Conservation (phyloP, 2,797 vertebrate genomes). For the Pseudochromis fuscus region DNA sequence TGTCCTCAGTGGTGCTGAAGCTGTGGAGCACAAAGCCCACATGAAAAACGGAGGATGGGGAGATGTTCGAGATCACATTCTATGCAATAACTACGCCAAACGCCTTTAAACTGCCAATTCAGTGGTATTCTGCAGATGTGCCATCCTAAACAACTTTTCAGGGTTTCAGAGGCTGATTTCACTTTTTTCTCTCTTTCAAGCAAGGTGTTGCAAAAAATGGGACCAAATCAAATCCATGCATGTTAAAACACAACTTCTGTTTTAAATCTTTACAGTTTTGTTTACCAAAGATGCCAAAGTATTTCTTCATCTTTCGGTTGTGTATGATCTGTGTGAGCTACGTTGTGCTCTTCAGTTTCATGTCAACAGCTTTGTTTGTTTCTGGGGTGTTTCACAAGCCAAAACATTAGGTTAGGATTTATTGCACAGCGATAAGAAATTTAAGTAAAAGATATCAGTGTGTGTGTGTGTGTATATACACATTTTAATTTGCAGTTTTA, state of each 20-base stretch:
- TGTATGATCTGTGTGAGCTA: slow-evolving; percentile 12
- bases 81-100: slow-evolving; percentile 86
- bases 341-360: not conserved
- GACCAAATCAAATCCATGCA: slow-evolving; percentile 28
- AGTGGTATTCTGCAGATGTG: slow-evolving; percentile 39
- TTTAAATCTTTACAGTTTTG: not conserved
- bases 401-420: slow-evolving; percentile 36
- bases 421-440: not conserved
- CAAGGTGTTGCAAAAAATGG: slow-evolving; percentile 26
- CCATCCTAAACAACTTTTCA: slow-evolving; percentile 52
- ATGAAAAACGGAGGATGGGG: slow-evolving; percentile 88
- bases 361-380: slow-evolving; percentile 20
- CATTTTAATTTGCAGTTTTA: not conserved
- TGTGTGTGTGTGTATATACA: not conserved
- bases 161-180: slow-evolving; percentile 28
- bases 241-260: not conserved
- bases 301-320: slow-evolving; percentile 1
- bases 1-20: slow-evolving; percentile 50
- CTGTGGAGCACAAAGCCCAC: slow-evolving; percentile 78
- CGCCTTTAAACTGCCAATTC: slow-evolving; percentile 71
- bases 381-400: slow-evolving; percentile 21
- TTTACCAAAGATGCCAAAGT: slow-evolving; percentile 77
- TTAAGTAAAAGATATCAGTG: not conserved
- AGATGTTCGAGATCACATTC: slow-evolving; percentile 84
- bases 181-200: slow-evolving; percentile 3